Conservation (phyloP, 2,113 vertebrate genomes). For the Sterrhoptilus dennistouni region DNA sequence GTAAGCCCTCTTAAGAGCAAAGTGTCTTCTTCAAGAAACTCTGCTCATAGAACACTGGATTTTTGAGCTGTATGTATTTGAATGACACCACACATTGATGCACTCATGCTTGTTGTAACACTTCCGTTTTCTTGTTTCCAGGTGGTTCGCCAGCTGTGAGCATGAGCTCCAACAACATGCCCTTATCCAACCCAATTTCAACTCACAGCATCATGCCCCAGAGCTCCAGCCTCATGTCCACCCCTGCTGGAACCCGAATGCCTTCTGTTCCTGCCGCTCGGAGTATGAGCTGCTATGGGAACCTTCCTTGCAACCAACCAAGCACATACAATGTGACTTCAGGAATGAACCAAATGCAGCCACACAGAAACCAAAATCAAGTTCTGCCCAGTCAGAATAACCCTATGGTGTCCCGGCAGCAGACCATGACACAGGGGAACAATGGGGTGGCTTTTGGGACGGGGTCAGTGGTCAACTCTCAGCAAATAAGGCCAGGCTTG, state of each 20-base stretch:
- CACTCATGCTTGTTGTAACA: neutral
- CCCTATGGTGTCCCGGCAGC: conserved; percentile 76
- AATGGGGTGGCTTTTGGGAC: conserved; percentile 75
- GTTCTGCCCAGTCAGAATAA: conserved; percentile 80
- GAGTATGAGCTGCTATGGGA: conserved; percentile 79
- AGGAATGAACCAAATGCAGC: conserved; percentile 77
- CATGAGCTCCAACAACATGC: conserved; percentile 77
- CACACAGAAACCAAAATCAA: conserved; percentile 80
- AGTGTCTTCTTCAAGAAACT: neutral
- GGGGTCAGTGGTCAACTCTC: conserved; percentile 70
- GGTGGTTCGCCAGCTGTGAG: conserved; percentile 75
- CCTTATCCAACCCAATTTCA: conserved; percentile 78
- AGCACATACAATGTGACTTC: conserved; percentile 65
- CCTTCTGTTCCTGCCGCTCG: conserved; percentile 70
- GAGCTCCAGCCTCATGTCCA: conserved; percentile 80
- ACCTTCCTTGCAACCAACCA: conserved; percentile 77
- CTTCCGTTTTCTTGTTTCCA: conserved; percentile 30
- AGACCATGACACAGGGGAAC: conserved; percentile 62
- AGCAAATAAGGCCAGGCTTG: conserved; percentile 76
- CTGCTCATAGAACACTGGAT: neutral
- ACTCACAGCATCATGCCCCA: conserved; percentile 81
- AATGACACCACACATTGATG: neutral
- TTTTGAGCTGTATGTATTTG: neutral
- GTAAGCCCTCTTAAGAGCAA: neutral
- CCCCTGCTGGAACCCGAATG: conserved; percentile 79